These are phyloP conservation scores for Trichogramma evanescens DNA, from an alignment of 2,888 invertebrate genomes.

Conservation along the genomic window DNA sequence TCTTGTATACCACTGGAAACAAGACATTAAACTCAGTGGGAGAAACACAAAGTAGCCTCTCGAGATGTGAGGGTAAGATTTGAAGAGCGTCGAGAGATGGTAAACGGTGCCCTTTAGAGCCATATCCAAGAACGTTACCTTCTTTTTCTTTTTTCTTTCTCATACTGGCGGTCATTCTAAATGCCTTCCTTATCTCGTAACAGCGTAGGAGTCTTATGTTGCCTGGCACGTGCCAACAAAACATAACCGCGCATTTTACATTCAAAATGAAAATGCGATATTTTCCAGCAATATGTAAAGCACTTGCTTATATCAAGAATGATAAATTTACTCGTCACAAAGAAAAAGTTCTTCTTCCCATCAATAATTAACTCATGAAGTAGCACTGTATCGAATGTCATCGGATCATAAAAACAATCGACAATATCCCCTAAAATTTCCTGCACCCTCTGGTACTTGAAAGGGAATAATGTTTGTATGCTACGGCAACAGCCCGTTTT, in stretches of 20 bases:
- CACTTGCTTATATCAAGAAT: too few relatives aligned
- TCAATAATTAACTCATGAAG: too few relatives aligned
- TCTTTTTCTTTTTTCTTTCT: not conserved
- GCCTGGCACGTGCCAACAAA: not conserved
- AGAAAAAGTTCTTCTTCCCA: too few relatives aligned
- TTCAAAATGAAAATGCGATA: too few relatives aligned
- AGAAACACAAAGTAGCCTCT: conserved; percentile 22
- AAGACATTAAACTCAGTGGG: not conserved
- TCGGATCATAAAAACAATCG: too few relatives aligned
- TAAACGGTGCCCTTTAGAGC: conserved; percentile 45
- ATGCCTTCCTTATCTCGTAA: conserved; percentile 40
- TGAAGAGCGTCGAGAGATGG: conserved; percentile 33
- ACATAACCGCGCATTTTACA: not conserved
- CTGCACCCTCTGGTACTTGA: too few relatives aligned
- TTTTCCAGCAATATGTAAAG: too few relatives aligned
- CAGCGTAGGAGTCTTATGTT: conserved; percentile 23
- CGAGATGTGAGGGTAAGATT: conserved; percentile 38
- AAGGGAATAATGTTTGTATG: too few relatives aligned
- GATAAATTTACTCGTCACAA: too few relatives aligned
- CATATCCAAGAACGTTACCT: conserved; percentile 28
- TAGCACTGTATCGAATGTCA: too few relatives aligned
- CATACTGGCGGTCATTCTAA: conserved; percentile 45
- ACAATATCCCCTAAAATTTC: too few relatives aligned
- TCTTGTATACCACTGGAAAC: not conserved
- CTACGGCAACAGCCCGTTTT: too few relatives aligned